phyloP scores from a whole-genome alignment of 2,113 vertebrate genomes.

The Pica pica region DNA sequence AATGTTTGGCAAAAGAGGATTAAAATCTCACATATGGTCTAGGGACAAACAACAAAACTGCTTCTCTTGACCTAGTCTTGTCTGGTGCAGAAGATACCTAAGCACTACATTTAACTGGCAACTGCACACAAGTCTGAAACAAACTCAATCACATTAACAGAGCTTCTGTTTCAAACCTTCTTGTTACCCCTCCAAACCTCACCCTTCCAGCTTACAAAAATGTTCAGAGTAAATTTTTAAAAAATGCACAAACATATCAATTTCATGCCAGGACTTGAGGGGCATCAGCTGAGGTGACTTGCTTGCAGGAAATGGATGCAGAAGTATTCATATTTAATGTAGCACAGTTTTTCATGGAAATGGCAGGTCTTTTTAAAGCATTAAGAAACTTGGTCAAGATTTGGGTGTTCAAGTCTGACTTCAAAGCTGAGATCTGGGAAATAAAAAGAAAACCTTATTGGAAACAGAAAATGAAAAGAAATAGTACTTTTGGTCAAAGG shows the following conservation, averaged over 20 bases:
- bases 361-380: not conserved
- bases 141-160: not conserved
- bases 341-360: not conserved
- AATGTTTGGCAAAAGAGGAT: not conserved
- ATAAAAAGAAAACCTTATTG: not conserved
- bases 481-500: not conserved
- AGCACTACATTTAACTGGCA: not conserved
- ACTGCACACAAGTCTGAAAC: not conserved
- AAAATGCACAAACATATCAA: not conserved
- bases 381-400: not conserved
- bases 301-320: not conserved
- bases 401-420: not conserved
- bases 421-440: not conserved
- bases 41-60: not conserved
- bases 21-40: not conserved
- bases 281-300: not conserved
- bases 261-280: not conserved
- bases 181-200: not conserved
- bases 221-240: not conserved
- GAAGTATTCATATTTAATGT: not conserved
- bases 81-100: not conserved
- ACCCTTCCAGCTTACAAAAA: not conserved
- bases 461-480: not conserved
- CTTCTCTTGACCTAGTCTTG: not conserved
- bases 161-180: not conserved